Evolutionary conservation across 2,113 vertebrate species (phyloP), one percentile per base, ranked within the genome.

Genomic region (Phalacrocorax carbo): DNA sequence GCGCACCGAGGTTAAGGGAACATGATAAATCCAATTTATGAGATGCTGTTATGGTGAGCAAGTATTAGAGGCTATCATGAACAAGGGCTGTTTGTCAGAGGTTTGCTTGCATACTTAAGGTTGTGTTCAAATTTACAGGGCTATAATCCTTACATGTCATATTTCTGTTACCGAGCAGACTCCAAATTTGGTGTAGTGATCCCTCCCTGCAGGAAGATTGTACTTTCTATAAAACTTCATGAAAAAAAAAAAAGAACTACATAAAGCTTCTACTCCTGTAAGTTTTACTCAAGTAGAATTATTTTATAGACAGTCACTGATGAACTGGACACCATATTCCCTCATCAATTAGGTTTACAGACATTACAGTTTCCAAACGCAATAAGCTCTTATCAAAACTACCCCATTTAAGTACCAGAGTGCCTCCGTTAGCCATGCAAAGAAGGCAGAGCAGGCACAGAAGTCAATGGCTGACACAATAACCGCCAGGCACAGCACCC

Each of bases 381-480:
- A 69, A 25, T 23, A 62, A 70, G 5, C 27, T 88, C 11, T 40
- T 58, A 8, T 60, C 71, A 64, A 75, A 88, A 75, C 27, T 22
- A 42, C 44, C 2, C 1, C n/a, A 3, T 46, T 83, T 57, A 61
- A 42, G 54, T 49, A 40, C 23, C 20, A 21, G 36, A 34, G 32
- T 30, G 34, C 46, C 27, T 36, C n/a, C 1, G 0, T 18, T 16
- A 70, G 51, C 52, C 18, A 6, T 0, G 3, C 25, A 4, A 66
- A 82, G 30, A 10, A 34, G 36, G 61, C 58, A 84, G 48, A 76
- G 75, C 14, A 71, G 34, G 44, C 57, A 34, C 36, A 69, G 38
- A 32, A 36, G n/a, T 54, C 49, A 73, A 13, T 20, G n/a, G 16
- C n/a, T 82, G 58, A 57, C 15, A 27, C 18, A 76, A 2, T 15